Percentiles rank a stretch among this genome's conserved stretches.
Evolutionary conservation across 2,797 vertebrate species (phyloP).

Genomic region (Anas acuta): DNA sequence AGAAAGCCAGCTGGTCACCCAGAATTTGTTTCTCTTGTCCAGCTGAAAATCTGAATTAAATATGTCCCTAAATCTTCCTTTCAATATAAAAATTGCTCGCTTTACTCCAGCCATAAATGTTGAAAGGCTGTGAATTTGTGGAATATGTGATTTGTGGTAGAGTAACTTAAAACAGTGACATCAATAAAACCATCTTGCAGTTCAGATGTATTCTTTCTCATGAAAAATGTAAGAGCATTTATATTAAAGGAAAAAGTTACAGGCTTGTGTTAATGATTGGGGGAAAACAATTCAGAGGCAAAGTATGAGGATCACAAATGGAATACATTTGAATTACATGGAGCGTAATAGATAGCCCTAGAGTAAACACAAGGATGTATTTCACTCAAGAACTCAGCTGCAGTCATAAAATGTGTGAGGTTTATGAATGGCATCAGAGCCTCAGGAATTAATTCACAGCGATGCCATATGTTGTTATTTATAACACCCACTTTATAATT

Average conservation of each 20-base stretch:
- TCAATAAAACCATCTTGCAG: not conserved
- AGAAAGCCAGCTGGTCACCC: not conserved
- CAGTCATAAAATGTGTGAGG: constrained; percentile 56
- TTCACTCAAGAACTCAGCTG: constrained; percentile 67
- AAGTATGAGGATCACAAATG: constrained; percentile 29
- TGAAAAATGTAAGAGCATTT: not conserved
- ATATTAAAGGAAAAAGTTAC: not conserved
- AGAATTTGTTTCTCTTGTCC: constrained; percentile 16
- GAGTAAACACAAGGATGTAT: constrained; percentile 58
- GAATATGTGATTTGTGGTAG: constrained; percentile 22
- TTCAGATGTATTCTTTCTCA: not conserved
- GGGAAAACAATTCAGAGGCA: constrained; percentile 21
- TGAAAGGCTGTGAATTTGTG: constrained; percentile 1
- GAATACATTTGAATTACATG: constrained; percentile 62
- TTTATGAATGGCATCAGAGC: constrained; percentile 51
- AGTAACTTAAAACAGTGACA: not conserved
- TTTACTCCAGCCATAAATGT: constrained; percentile 17
- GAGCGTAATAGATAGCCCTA: constrained; percentile 52
- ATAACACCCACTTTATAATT: constrained; percentile 54
- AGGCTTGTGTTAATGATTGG: not conserved
- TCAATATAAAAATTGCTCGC: constrained; percentile 13
- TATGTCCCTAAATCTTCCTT: constrained; percentile 20
- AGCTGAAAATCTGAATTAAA: constrained; percentile 29
- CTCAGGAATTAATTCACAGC: constrained; percentile 51
- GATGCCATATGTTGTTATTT: constrained; percentile 67